Percentiles rank a stretch among this genome's conserved stretches.
Conservation (phyloP, 2,113 vertebrate species). For the Misgurnus anguillicaudatus region DNA sequence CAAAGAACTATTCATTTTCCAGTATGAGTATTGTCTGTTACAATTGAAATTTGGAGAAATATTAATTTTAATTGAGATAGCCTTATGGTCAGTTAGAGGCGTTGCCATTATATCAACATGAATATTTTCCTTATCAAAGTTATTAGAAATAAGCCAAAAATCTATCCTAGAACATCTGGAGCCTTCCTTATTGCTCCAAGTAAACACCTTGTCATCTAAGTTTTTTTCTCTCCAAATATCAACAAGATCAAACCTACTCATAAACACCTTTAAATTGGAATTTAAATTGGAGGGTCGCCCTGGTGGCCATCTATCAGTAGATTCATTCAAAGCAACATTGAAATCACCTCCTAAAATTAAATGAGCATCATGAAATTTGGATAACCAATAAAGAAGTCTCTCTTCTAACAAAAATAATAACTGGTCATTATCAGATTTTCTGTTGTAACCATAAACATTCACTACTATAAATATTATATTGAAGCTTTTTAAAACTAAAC, state of each 20-base stretch:
- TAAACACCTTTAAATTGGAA: background rate
- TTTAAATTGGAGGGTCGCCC: background rate
- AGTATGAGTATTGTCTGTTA: background rate
- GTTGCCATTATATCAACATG: background rate
- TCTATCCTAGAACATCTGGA: background rate
- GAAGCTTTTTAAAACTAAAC: background rate
- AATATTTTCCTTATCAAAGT: background rate
- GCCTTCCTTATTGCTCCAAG: background rate
- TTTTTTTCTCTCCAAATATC: background rate
- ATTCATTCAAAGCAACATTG: background rate
- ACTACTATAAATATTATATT: background rate
- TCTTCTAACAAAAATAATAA: background rate
- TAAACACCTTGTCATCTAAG: background rate
- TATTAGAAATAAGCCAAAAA: conserved; percentile 17
- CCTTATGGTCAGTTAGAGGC: conserved; percentile 2
- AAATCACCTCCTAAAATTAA: too few relatives aligned
- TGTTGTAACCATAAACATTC: background rate
- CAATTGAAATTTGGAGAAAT: background rate
- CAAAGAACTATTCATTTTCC: conserved; percentile 1
- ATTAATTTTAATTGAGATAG: too few relatives aligned
- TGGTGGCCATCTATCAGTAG: background rate
- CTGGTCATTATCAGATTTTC: background rate
- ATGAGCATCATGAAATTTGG: background rate
- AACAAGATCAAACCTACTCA: background rate
- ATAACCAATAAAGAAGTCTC: background rate